Base-by-base conservation (phyloP, 2,113 vertebrate genomes). In the Poecile atricapillus region DNA sequence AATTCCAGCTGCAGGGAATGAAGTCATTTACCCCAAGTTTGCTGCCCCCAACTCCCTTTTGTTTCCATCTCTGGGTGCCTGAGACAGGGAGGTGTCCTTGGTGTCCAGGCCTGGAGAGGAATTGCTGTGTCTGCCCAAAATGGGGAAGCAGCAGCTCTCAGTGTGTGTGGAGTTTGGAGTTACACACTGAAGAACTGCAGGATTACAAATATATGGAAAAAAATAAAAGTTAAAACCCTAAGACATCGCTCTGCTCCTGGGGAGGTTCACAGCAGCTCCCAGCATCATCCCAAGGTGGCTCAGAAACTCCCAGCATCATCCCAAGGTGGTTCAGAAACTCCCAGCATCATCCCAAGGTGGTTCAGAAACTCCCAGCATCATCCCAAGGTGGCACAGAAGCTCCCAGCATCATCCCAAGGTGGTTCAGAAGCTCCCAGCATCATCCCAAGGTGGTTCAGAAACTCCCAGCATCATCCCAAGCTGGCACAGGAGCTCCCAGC, bases 381-480 rank as follows among this genome's bases (percentile, higher is more conserved):
- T 39, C 37, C 37, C 37, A 39, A 39, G 37, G 37, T 39, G 37
- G 37, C 11, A 10, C 22, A 56, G 47, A 30, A 10, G 41, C 30
- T 33, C 31, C 21, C 31, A 14, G 49, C 28, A 58, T 4, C 52
- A 12, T 1, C 58, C 46, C 15, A 4, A 0, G 0, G 0, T 0
- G 5, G n/a, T 25, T 6, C 37, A 4, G n/a, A n/a, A n/a, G n/a
- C 37, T 37, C 37, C 37, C 37, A 37, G 37, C 28, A 58, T 4
- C 52, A 12, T 1, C 58, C 46, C 15, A 4, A 0, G 0, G 0
- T 0, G 5, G n/a, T 25, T 6, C 37, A 4, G n/a, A 37, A 37
- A 10, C 37, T 37, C 37, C 37, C 37, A 37, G 37, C 28, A 58
- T 4, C 52, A 12, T 1, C 58, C 46, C 15, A 4, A 0, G 0